These are phyloP conservation scores for Cardinalis cardinalis DNA, from an alignment of 2,113 vertebrate species.

Conservation along the genomic window DNA sequence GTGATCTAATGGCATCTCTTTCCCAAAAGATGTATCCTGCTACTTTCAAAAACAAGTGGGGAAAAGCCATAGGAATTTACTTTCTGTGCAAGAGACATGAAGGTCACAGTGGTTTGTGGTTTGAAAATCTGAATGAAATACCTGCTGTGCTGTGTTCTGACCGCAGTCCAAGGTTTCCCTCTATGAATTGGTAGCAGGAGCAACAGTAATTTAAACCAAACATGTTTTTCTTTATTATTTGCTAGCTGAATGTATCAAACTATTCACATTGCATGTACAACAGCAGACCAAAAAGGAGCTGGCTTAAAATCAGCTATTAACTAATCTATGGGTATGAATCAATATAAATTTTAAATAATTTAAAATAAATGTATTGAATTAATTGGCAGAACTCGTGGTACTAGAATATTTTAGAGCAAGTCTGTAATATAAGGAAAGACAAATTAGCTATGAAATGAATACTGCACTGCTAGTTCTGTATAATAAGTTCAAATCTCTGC, in stretches of 20 bases:
- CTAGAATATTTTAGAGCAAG: neutral
- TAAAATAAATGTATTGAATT: neutral
- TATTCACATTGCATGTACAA: accelerated
- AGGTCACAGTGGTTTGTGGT: neutral
- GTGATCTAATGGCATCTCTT: neutral
- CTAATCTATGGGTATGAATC: neutral
- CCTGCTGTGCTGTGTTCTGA: neutral
- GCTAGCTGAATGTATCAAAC: neutral
- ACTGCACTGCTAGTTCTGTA: neutral
- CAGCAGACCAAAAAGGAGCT: neutral
- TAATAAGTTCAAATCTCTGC: neutral
- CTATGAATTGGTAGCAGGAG: neutral
- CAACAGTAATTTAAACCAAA: neutral
- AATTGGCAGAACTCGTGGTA: neutral
- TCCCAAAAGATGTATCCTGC: neutral
- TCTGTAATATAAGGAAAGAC: neutral
- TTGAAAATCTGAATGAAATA: neutral
- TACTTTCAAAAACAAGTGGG: neutral
- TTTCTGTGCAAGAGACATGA: neutral
- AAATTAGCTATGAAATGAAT: neutral
- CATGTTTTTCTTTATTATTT: neutral
- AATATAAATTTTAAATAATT: neutral
- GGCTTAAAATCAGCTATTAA: neutral
- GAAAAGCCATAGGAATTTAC: neutral
- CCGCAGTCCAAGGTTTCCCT: neutral